A percentile compares a stretch with the other conserved stretches of the same genome.
Conservation (phyloP, 2,113 vertebrate species). For the Panthera leo region DNA sequence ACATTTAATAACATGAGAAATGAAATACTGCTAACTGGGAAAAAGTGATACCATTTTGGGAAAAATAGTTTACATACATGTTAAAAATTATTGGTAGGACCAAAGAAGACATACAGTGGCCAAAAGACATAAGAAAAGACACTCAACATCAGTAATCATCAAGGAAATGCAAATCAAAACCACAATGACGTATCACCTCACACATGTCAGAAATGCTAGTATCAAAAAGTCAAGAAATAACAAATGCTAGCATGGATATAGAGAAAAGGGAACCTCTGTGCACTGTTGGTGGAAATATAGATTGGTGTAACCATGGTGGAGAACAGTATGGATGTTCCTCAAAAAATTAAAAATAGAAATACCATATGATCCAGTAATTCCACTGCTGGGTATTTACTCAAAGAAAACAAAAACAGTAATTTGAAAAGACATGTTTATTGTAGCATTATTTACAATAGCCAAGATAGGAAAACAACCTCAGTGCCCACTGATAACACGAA, state of each 20-base stretch:
- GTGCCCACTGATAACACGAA: not conserved
- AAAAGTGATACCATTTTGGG: not conserved
- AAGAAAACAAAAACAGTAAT: not conserved
- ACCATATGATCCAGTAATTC: not conserved
- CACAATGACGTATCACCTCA: not conserved
- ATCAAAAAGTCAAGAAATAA: not conserved
- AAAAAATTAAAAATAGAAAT: not conserved
- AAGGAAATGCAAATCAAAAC: not conserved
- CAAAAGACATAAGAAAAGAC: not conserved
- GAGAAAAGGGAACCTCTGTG: not conserved
- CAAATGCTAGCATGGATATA: not conserved
- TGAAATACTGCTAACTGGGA: not conserved
- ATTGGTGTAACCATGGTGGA: not conserved
- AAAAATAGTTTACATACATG: not conserved
- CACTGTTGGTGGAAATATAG: not conserved
- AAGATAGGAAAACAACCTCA: not conserved
- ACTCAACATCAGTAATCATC: not conserved
- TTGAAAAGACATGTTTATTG: not conserved
- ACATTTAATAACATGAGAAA: conserved; percentile 5
- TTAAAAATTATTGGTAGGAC: not conserved
- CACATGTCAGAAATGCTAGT: not conserved
- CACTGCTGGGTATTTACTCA: not conserved
- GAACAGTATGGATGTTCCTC: not conserved
- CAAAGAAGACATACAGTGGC: not conserved
- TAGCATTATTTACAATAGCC: not conserved